Evolutionary conservation across 2,888 invertebrate genomes (phyloP).

Genomic region (Serrognathus titanus): DNA sequence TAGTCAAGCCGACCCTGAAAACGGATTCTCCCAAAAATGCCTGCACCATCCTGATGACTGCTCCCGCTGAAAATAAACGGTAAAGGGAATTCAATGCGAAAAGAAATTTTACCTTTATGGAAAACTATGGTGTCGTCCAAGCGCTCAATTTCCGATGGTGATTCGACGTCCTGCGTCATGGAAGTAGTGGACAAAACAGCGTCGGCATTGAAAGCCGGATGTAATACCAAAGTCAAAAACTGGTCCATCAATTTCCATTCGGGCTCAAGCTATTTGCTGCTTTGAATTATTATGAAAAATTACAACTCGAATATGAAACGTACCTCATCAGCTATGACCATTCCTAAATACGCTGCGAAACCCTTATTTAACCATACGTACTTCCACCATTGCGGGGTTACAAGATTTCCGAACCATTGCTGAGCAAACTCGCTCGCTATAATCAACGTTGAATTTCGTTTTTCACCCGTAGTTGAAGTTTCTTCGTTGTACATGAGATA

Average conservation of each 20-base stretch:
- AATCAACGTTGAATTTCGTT: constrained; percentile 51
- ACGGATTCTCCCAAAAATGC: constrained; percentile 17
- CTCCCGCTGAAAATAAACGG: constrained; percentile 49
- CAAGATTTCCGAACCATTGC: constrained; percentile 68
- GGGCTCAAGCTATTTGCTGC: constrained; percentile 31
- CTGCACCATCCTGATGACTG: constrained; percentile 49
- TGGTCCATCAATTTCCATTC: constrained; percentile 47
- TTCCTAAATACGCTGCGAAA: constrained; percentile 61
- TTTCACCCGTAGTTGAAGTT: constrained; percentile 45
- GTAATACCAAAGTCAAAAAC: constrained; percentile 46
- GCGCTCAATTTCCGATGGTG: constrained; percentile 54
- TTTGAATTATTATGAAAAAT: not conserved
- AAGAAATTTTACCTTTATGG: constrained; percentile 57
- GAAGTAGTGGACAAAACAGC: constrained; percentile 55
- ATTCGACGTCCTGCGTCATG: constrained; percentile 51
- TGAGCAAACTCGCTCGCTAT: constrained; percentile 66
- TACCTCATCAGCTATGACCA: constrained; percentile 46
- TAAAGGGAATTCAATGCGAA: constrained; percentile 36
- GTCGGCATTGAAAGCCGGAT: constrained; percentile 57
- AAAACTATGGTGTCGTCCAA: constrained; percentile 68
- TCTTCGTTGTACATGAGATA: constrained; percentile 10
- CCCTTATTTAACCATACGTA: constrained; percentile 67
- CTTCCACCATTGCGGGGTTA: constrained; percentile 63
- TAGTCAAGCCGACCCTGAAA: constrained; percentile 17
- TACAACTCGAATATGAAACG: constrained; percentile 33